Evolutionary conservation across 2,888 invertebrate species (phyloP).

Genomic region (Stenodema calcarata): DNA sequence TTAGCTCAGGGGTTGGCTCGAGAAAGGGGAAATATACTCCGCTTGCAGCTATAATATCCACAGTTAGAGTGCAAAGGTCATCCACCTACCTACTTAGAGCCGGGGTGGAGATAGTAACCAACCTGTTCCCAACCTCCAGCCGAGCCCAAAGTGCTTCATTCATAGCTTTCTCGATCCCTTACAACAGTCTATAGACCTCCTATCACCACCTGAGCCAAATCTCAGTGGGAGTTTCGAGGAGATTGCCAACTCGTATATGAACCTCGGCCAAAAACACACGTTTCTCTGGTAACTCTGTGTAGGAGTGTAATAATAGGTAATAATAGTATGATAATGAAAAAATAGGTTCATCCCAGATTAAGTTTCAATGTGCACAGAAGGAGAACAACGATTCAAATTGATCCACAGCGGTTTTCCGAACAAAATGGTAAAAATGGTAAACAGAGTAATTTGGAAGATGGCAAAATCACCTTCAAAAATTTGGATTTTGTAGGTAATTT

Average conservation of each 20-base stretch:
- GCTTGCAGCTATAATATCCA: neutral
- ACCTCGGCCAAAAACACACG: neutral
- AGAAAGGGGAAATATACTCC: neutral
- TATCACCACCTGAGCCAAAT: neutral
- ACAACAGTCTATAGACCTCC: neutral
- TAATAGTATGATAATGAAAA: too few species aligned
- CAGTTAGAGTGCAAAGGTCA: neutral
- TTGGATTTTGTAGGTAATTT: too few species aligned
- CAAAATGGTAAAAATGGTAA: too few species aligned
- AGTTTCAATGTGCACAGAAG: too few species aligned
- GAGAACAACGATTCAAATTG: too few species aligned
- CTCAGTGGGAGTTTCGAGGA: neutral
- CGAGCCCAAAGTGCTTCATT: neutral
- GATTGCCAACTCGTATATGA: neutral
- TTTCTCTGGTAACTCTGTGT: too few species aligned
- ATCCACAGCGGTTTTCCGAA: too few species aligned
- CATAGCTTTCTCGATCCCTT: neutral
- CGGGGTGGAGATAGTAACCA: neutral
- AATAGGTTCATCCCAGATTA: too few species aligned
- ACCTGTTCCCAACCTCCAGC: neutral
- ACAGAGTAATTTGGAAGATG: too few species aligned
- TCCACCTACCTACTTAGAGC: neutral
- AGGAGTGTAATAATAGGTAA: too few species aligned
- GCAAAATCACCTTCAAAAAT: too few species aligned
- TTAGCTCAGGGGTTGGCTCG: neutral